phyloP scores from a whole-genome alignment of 2,888 invertebrate species.

The Euzophera pinguis region DNA sequence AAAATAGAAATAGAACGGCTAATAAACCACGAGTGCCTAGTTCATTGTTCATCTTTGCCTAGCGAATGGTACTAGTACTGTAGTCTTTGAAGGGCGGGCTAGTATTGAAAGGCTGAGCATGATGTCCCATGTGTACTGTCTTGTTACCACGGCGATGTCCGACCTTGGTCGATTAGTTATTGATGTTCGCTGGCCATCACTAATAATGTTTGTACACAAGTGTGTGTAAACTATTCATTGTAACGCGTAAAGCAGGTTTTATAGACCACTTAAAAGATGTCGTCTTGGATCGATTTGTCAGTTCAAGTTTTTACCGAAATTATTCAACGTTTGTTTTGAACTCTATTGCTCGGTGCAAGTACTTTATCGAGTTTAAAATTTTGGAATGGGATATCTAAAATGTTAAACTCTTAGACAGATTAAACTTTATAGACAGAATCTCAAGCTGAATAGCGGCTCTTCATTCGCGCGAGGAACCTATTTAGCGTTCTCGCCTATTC shows the following conservation, averaged over 20 bases:
- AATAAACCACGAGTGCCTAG: conserved; percentile 28
- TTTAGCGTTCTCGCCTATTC: too few species aligned
- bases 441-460: too few species aligned
- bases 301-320: too few species aligned
- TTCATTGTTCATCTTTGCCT: conserved; percentile 5
- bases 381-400: too few species aligned
- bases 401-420: too few species aligned
- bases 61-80: not conserved
- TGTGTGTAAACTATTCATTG: conserved; percentile 13
- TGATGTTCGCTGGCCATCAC: conserved; percentile 50
- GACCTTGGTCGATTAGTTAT: conserved; percentile 61
- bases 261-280: conserved; percentile 3
- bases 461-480: too few species aligned
- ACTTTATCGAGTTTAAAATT: too few species aligned
- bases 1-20: conserved; percentile 32
- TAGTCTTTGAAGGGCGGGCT: conserved; percentile 16
- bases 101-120: conserved; percentile 26
- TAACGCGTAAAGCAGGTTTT: not conserved
- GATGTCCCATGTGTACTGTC: conserved; percentile 45
- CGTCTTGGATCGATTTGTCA: not conserved
- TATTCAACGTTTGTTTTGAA: too few species aligned
- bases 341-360: too few species aligned
- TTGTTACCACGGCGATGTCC: conserved; percentile 64
- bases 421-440: too few species aligned
- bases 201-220: conserved; percentile 29